These are phyloP conservation scores for Sterrhoptilus dennistouni DNA, from an alignment of 2,113 vertebrate species.

Conservation along the genomic window DNA sequence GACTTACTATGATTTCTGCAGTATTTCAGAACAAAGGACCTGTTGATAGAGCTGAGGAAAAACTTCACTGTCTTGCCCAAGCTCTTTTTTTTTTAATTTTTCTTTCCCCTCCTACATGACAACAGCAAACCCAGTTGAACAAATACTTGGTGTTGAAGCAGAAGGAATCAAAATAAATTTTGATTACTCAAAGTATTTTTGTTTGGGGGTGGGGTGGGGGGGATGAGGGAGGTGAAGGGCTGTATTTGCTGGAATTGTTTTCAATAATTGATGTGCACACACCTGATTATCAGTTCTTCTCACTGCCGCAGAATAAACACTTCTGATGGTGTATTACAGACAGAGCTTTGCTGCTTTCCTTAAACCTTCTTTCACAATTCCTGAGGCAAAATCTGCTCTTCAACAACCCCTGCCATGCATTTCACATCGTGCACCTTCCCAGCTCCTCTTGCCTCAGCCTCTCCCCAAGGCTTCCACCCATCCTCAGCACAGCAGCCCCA, in stretches of 20 bases:
- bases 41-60: background rate
- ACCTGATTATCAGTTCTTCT: conserved; percentile 2
- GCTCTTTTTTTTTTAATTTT: background rate
- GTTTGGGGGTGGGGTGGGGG: background rate
- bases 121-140: background rate
- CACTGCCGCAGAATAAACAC: conserved; percentile 58
- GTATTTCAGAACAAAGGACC: background rate
- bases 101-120: background rate
- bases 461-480: fast-evolving
- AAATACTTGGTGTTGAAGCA: background rate
- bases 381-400: background rate
- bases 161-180: conserved; percentile 2
- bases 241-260: conserved; percentile 52
- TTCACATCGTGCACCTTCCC: background rate
- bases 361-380: background rate
- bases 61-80: background rate
- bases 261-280: conserved; percentile 8
- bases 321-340: background rate
- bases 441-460: background rate
- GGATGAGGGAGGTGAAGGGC: background rate
- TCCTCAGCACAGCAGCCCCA: background rate
- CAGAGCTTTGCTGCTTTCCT: background rate
- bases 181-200: conserved; percentile 24
- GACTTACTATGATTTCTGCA: background rate
- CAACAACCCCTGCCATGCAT: background rate